phyloP scores from a whole-genome alignment of 2,888 invertebrate genomes.

The Drosophila tripunctata region DNA sequence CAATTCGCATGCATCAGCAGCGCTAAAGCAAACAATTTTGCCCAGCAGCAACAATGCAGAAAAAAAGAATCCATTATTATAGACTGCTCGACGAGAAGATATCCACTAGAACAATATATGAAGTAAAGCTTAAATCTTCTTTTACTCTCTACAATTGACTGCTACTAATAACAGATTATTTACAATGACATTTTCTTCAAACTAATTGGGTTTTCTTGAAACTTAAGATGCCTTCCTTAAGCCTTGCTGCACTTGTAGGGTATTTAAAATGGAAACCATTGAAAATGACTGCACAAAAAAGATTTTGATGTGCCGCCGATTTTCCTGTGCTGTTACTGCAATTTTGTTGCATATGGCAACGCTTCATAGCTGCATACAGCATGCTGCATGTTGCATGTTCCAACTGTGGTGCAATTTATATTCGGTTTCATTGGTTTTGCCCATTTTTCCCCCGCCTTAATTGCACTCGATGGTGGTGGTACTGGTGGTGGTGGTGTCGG shows the following conservation, averaged over 20 bases:
- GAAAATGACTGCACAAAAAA: conserved; percentile 29
- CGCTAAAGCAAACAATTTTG: conserved; percentile 74
- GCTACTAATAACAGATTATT: neutral
- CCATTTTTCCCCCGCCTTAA: conserved; percentile 63
- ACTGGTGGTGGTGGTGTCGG: neutral
- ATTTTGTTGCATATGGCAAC: conserved; percentile 58
- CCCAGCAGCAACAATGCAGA: conserved; percentile 55
- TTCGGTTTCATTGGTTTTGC: conserved; percentile 68
- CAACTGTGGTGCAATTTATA: conserved; percentile 67
- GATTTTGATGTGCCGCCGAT: conserved; percentile 23
- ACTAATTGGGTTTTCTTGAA: neutral
- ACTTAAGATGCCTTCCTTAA: neutral
- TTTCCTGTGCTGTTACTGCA: conserved; percentile 41
- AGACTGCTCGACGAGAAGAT: neutral
- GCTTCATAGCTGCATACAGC: conserved; percentile 37
- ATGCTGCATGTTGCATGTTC: conserved; percentile 38
- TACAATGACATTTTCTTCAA: neutral
- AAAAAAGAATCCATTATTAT: neutral
- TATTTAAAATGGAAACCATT: conserved; percentile 10
- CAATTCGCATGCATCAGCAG: conserved; percentile 75
- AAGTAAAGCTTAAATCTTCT: neutral
- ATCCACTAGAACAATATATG: neutral
- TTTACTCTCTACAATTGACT: neutral
- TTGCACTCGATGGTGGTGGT: conserved; percentile 60
- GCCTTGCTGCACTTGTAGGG: conserved; percentile 3